phyloP scores from a whole-genome alignment of 2,113 vertebrate species.

The Amia ocellicauda region DNA sequence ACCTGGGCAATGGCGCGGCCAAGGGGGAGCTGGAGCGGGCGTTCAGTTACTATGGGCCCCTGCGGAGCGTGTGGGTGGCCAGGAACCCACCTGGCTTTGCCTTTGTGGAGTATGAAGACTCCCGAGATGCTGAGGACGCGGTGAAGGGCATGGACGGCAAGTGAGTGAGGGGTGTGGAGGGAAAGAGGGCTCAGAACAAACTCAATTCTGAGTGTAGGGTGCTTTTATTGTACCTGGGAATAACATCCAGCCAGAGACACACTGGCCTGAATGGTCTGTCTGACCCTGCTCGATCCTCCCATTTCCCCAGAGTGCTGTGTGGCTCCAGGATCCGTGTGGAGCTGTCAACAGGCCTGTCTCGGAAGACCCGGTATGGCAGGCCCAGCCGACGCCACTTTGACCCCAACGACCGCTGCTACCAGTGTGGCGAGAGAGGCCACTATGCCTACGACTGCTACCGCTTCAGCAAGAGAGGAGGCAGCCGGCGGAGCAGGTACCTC shows the following conservation, averaged over 20 bases:
- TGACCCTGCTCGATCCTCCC: neutral
- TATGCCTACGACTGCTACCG: constrained; percentile 78
- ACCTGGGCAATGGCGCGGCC: constrained; percentile 72
- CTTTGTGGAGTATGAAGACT: constrained; percentile 74
- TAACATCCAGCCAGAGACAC: no score
- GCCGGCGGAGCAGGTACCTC: constrained; percentile 64
- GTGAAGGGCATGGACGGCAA: constrained; percentile 78
- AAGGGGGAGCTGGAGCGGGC: constrained; percentile 73
- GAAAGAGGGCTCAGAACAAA: no score
- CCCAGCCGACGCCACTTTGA: constrained; percentile 74
- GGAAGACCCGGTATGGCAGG: constrained; percentile 67
- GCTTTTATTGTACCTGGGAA: no score
- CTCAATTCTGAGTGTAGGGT: neutral
- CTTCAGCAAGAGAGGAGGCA: constrained; percentile 63
- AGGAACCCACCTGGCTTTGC: constrained; percentile 74
- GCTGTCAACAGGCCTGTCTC: constrained; percentile 69
- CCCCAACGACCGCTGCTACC: constrained; percentile 72
- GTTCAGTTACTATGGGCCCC: constrained; percentile 73
- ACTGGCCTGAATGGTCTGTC: neutral
- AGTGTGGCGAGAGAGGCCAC: constrained; percentile 72
- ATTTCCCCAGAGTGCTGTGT: constrained; percentile 61
- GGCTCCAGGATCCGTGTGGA: constrained; percentile 72
- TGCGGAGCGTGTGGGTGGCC: constrained; percentile 73
- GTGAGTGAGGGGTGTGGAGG: constrained; percentile 45
- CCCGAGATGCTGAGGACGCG: constrained; percentile 72